A percentile compares a stretch with the other conserved stretches of the same genome.
These are phyloP conservation scores for Achroia grisella DNA, from an alignment of 1,140 invertebrate species.

Conservation along the genomic window DNA sequence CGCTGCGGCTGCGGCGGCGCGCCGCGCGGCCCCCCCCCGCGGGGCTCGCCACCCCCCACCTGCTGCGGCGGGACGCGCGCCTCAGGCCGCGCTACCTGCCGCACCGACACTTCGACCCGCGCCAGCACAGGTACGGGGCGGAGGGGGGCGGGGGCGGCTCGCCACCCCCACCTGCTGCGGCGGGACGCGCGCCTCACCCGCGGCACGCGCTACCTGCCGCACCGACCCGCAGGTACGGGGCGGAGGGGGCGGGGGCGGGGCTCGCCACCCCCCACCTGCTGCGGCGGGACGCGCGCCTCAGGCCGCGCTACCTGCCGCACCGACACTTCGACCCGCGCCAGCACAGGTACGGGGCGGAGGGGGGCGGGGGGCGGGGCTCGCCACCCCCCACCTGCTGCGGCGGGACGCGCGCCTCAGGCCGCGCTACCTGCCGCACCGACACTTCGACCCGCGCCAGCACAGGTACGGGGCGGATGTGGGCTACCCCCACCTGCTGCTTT, in stretches of 20 bases:
- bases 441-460: no score
- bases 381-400: conserved; percentile 1
- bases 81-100: no score
- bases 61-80: conserved; percentile 1
- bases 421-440: conserved; percentile 21
- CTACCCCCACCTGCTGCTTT: conserved; percentile 8
- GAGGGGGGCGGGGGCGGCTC: not conserved
- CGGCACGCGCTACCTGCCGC: conserved; percentile 26
- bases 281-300: not conserved
- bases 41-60: conserved; percentile 10
- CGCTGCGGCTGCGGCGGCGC: conserved; percentile 29
- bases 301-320: no score
- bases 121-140: not conserved
- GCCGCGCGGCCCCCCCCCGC: conserved; percentile 18
- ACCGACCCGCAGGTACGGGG: conserved; percentile 9
- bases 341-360: conserved; percentile 1
- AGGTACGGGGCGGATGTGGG: conserved; percentile 13
- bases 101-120: not conserved
- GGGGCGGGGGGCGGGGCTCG: not conserved
- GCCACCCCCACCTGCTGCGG: not conserved
- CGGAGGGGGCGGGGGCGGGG: no score
- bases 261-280: conserved; percentile 10
- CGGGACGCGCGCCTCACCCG: conserved; percentile 22
- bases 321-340: not conserved
- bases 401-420: conserved; percentile 19